Evolutionary conservation across 92 coral and sea anemone species (phyloP), one percentile per base, ranked within the genome.

Genomic region (Epizoanthus stellaris): DNA sequence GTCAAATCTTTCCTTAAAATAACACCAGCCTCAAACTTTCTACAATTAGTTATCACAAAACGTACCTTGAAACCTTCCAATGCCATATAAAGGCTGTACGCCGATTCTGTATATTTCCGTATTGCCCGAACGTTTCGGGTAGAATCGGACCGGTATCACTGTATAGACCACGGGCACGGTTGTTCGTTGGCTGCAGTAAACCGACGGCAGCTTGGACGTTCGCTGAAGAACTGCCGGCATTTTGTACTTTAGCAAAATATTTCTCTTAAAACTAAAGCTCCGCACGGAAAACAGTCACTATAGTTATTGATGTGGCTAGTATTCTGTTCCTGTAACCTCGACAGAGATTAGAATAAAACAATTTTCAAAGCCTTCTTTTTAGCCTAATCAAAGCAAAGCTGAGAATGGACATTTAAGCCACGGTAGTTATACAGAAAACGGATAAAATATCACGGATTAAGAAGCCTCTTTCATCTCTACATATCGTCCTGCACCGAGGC

Each of bases 91-190:
- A 34, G 77, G 30, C 57, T 72, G 77, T 47, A 72, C 77, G 5
- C 13, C 34, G 21, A 72, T 72, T 45, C 77, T 43, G 59, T 72
- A 72, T 25, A 72, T 43, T 21, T 72, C 77, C 16, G 77, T n/a
- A 34, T 72, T 43, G 38, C 4, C 52, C 17, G 77, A 4, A 34
- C 60, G 77, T 72, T 72, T 47, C 16, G 39, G 59, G 77, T 42
- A 17, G 42, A 47, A 19, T 57, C 17, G 42, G 60, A 47, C 60
- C 39, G 77, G 77, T 72, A 23, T 45, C 42, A 72, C 77, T 36
- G 40, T 47, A 15, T 19, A 72, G 21, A 72, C 60, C 16, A 72
- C 60, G 6, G 53, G 12, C 39, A 34, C 47, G 36, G 36, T 30
- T 30, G 36, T 30, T 17, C 38, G 77, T 20, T 42, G 42, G 19